These are phyloP conservation scores for Electrophaes corylata DNA, from an alignment of 2,888 invertebrate genomes.

Conservation along the genomic window DNA sequence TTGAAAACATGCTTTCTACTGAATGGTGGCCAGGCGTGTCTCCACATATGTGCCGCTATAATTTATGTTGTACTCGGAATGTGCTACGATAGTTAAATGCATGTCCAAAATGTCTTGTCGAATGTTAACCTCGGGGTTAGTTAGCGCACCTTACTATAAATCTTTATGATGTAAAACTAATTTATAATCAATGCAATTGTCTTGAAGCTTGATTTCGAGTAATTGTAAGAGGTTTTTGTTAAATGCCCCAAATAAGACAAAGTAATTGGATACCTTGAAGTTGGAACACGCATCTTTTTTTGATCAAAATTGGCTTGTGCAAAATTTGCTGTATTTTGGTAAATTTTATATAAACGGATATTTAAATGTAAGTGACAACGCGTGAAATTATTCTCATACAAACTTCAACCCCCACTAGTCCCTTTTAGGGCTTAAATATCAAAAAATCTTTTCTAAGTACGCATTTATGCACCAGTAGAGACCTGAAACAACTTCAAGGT, in stretches of 20 bases:
- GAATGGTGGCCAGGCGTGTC: slow-evolving; percentile 22
- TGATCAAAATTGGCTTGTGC: too few species aligned
- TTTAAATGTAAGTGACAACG: too few species aligned
- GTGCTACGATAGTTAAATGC: slow-evolving; percentile 45
- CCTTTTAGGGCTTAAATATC: too few species aligned
- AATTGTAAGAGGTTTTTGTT: slow-evolving; percentile 35
- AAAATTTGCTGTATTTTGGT: too few species aligned
- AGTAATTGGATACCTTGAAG: slow-evolving; percentile 43
- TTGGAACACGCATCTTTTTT: too few species aligned
- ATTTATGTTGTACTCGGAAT: slow-evolving; percentile 44
- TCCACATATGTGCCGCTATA: slow-evolving; percentile 38
- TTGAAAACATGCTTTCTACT: neutral
- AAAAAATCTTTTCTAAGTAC: too few species aligned
- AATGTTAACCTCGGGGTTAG: slow-evolving; percentile 58
- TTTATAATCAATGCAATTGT: slow-evolving; percentile 36
- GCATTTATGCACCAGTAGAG: too few species aligned
- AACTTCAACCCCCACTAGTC: too few species aligned
- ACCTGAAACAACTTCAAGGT: too few species aligned
- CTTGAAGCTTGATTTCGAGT: slow-evolving; percentile 43
- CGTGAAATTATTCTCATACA: too few species aligned
- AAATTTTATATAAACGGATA: too few species aligned
- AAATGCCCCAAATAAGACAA: slow-evolving; percentile 44
- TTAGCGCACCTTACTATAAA: slow-evolving; percentile 46
- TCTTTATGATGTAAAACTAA: slow-evolving; percentile 32
- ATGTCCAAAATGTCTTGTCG: slow-evolving; percentile 43